phyloP scores from a whole-genome alignment of 1,140 invertebrate genomes.

The Nomia melanderi region DNA sequence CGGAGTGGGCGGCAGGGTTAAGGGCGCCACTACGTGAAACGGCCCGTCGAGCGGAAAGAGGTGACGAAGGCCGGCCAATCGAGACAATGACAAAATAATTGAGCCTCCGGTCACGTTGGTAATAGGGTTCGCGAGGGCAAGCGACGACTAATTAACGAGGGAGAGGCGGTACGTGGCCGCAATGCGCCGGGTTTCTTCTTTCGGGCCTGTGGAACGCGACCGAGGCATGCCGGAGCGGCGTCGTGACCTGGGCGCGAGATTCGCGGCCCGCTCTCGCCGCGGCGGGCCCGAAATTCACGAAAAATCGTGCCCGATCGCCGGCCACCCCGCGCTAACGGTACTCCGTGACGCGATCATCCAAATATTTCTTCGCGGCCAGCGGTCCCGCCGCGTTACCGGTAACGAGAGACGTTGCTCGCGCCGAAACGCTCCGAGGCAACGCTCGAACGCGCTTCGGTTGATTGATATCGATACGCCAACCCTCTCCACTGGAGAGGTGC shows the following conservation, averaged over 20 bases:
- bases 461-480: too few species aligned
- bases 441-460: too few species aligned
- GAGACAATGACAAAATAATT: conserved; percentile 57
- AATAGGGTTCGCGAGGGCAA: conserved; percentile 52
- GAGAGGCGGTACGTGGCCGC: conserved; percentile 22
- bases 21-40: too few species aligned
- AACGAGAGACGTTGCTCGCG: too few species aligned
- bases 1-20: too few species aligned
- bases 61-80: conserved; percentile 12
- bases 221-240: conserved; percentile 17
- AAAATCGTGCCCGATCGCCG: conserved; percentile 58
- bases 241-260: conserved; percentile 63
- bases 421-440: too few species aligned
- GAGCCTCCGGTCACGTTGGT: conserved; percentile 56
- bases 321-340: conserved; percentile 62
- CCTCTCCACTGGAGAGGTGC: too few species aligned
- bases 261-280: conserved; percentile 36
- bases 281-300: conserved; percentile 58
- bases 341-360: conserved; percentile 63
- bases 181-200: conserved; percentile 29
- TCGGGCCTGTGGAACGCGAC: conserved; percentile 38
- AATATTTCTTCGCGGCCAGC: conserved; percentile 64
- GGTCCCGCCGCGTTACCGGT: conserved; percentile 30
- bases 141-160: conserved; percentile 58
- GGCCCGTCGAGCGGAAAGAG: not conserved